Conservation (phyloP, 64 coral and sea anemone genomes). For the Actinia equina region DNA sequence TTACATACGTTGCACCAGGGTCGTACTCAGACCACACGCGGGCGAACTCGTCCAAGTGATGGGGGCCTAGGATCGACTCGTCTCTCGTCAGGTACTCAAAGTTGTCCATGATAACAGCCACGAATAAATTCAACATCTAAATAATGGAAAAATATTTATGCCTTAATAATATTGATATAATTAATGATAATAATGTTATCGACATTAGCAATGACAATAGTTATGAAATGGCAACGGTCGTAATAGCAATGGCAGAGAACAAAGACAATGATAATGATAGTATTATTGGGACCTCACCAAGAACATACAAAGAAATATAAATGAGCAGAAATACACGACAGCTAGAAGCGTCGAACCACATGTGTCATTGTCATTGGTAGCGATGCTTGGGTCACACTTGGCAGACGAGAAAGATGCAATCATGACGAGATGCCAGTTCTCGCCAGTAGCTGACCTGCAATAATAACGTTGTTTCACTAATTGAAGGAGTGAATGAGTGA, state of each 20-base stretch:
- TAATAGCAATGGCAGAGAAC: too few relatives aligned
- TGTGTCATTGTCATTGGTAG: neutral
- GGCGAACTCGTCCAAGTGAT: conserved; percentile 92
- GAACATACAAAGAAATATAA: conserved; percentile 72
- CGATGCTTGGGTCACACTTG: conserved; percentile 22
- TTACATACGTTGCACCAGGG: conserved; percentile 63
- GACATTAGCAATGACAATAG: neutral
- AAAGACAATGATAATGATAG: too few relatives aligned
- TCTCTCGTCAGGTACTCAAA: conserved; percentile 90
- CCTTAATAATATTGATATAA: too few relatives aligned
- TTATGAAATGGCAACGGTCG: too few relatives aligned
- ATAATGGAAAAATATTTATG: neutral
- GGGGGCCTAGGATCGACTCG: conserved; percentile 89
- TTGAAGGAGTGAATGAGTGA: neutral
- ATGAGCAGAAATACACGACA: conserved; percentile 47
- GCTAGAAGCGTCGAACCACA: conserved; percentile 36
- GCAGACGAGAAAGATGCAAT: conserved; percentile 33
- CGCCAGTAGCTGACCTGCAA: conserved; percentile 63
- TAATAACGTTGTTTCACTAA: neutral
- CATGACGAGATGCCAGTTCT: conserved; percentile 89
- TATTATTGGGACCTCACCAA: conserved; percentile 22
- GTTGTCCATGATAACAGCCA: conserved; percentile 93
- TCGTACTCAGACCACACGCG: conserved; percentile 96
- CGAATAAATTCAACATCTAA: conserved; percentile 92
- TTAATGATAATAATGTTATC: neutral